Percentiles rank a stretch among this genome's conserved stretches.
Conservation (phyloP, 2,888 invertebrate species). For the Scaptomyza reducta region DNA sequence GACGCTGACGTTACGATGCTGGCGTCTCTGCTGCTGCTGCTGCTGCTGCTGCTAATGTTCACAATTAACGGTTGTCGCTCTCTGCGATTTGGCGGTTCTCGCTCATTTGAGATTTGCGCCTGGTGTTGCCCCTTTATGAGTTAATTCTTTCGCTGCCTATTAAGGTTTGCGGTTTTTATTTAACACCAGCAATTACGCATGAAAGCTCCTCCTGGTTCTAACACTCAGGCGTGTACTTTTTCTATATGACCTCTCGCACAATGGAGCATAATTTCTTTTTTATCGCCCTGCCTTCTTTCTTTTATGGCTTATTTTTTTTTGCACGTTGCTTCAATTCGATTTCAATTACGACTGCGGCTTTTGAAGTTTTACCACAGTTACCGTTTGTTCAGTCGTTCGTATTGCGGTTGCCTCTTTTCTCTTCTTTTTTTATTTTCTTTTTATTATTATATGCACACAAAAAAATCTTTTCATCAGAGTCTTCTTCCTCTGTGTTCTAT, state of each 20-base stretch:
- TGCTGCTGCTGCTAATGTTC: constrained; percentile 30
- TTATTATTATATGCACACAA: constrained; percentile 61
- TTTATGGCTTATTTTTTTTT: constrained; percentile 40
- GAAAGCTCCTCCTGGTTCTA: constrained; percentile 23
- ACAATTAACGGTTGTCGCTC: constrained; percentile 66
- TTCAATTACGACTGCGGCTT: constrained; percentile 75
- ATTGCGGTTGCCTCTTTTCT: constrained; percentile 38
- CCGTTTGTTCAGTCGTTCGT: constrained; percentile 47
- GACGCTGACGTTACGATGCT: constrained; percentile 10
- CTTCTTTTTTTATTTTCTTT: constrained; percentile 33
- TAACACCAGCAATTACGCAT: constrained; percentile 44
- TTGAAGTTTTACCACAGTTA: constrained; percentile 68
- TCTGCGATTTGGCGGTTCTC: constrained; percentile 29
- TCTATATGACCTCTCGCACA: constrained; percentile 67
- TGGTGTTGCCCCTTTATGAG: constrained; percentile 66
- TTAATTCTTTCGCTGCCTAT: constrained; percentile 62
- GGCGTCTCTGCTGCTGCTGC: constrained; percentile 22
- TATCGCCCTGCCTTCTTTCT: constrained; percentile 58
- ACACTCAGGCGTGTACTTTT: constrained; percentile 18
- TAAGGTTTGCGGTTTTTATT: constrained; percentile 52
- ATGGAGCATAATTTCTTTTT: constrained; percentile 79
- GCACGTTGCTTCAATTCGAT: constrained; percentile 76
- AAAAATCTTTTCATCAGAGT: constrained; percentile 61
- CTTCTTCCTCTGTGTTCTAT: constrained; percentile 38
- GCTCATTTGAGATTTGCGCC: constrained; percentile 63